Base-by-base conservation (phyloP, 64 coral and sea anemone genomes). In the Stichodactyla helianthus region DNA sequence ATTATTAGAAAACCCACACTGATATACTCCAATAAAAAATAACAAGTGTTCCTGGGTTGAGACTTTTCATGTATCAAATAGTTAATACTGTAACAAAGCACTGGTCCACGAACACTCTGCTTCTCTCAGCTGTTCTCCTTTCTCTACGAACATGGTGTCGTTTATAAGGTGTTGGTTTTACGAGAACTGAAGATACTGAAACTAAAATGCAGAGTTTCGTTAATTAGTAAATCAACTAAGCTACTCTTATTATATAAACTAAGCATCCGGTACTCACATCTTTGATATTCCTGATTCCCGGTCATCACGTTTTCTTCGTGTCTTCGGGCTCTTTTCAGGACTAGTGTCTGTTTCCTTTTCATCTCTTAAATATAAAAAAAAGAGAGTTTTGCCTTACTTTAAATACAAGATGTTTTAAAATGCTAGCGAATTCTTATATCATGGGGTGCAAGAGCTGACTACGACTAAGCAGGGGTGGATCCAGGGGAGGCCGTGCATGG, bases 221-320 rank as follows among this genome's bases (percentile, higher is more conserved):
- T 25, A 8, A 14, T 68, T 20, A 74, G 68, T 74, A 26, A 74
- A 23, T 13, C 11, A 74, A 23, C 10, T 27, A 26, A 23, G 25
- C n/a, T 10, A 10, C 27, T 6, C 5, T 74, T 7, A 31, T 8
- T 22, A n/a, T 65, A 22, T 22, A n/a, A n/a, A n/a, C 19, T 31
- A 31, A 6, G 10, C 5, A 74, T n/a, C 10, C n/a, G 14, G 19
- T 59, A 83, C 93, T 90, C 71, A 94, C 93, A 94, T 87, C 83
- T 83, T 90, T 63, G 93, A 94, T 54, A 94, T 94, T 53, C 93
- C 93, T 0, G 93, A 94, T 77, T 94, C 90, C 50, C 35, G 35
- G 1, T 44, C 35, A 44, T 92, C 89, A 50, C 67, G 60, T 62
- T 53, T 87, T 55, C 85, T 87, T 18, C 57, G 58, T 74, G 90